These are phyloP conservation scores for Hirtodrosophila histrioides DNA, from an alignment of 2,888 invertebrate species.

Conservation along the genomic window DNA sequence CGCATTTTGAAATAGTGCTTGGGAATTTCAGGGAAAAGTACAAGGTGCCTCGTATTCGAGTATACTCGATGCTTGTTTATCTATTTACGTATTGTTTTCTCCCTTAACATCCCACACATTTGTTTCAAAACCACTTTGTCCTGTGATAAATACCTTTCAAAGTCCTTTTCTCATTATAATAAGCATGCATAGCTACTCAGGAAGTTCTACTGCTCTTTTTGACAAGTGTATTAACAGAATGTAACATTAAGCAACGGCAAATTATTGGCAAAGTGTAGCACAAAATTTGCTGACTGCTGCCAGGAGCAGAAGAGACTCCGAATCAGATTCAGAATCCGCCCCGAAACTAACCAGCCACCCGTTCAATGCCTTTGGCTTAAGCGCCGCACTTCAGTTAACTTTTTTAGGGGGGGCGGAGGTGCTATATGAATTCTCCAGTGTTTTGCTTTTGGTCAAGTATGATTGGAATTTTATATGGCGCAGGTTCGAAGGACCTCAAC, in stretches of 20 bases:
- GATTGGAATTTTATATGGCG: slow-evolving; percentile 78
- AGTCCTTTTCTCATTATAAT: too few species aligned
- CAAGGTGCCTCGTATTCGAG: too few species aligned
- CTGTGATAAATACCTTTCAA: too few species aligned
- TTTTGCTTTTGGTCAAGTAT: slow-evolving; percentile 77
- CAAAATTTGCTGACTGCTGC: slow-evolving; percentile 67
- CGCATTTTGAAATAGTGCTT: too few species aligned
- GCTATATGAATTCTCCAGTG: slow-evolving; percentile 67
- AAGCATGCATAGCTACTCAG: too few species aligned
- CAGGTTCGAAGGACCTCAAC: slow-evolving; percentile 51
- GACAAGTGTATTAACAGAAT: slow-evolving; percentile 37
- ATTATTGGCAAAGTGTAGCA: slow-evolving; percentile 61
- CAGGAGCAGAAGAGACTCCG: slow-evolving; percentile 41
- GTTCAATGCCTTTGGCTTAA: slow-evolving; percentile 54
- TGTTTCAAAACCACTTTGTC: too few species aligned
- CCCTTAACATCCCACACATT: too few species aligned
- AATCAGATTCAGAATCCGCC: slow-evolving; percentile 14
- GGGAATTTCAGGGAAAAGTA: too few species aligned
- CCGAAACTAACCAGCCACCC: slow-evolving; percentile 28
- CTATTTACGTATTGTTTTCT: too few species aligned
- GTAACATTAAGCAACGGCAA: slow-evolving; percentile 57
- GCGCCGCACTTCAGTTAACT: slow-evolving; percentile 74
- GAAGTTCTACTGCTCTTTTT: slow-evolving; percentile 6
- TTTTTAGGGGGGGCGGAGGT: slow-evolving; percentile 28
- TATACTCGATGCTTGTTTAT: too few species aligned